phyloP scores from a whole-genome alignment of 2,888 invertebrate species.

The Hecatera dysodea region DNA sequence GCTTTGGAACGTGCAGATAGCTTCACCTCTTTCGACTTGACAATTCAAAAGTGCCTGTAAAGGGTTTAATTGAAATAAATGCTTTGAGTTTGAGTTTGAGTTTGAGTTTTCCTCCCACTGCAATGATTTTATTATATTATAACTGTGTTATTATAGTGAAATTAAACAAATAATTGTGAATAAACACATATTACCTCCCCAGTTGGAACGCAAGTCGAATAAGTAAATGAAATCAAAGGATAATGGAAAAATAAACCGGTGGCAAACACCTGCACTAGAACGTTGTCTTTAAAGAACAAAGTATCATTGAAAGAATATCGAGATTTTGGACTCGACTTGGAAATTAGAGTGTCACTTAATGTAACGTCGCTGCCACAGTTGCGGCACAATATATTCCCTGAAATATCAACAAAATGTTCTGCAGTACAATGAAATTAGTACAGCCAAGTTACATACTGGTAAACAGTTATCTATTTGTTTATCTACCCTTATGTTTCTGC shows the following conservation, averaged over 20 bases:
- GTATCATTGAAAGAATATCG: slow-evolving; percentile 75
- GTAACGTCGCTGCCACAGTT: slow-evolving; percentile 77
- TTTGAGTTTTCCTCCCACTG: slow-evolving; percentile 91
- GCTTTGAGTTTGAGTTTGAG: no score
- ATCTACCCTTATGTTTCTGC: slow-evolving; percentile 45
- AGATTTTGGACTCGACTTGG: slow-evolving; percentile 72
- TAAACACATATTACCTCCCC: slow-evolving; percentile 76
- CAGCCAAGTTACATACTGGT: slow-evolving; percentile 24
- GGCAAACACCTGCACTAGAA: slow-evolving; percentile 76
- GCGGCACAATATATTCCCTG: slow-evolving; percentile 81
- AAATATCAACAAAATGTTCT: slow-evolving; percentile 43
- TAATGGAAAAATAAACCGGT: slow-evolving; percentile 73
- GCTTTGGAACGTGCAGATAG: no score
- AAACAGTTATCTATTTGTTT: slow-evolving; percentile 32
- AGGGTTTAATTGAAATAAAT: no score
- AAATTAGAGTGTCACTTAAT: slow-evolving; percentile 70
- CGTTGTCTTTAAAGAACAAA: slow-evolving; percentile 74
- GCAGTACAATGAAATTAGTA: neutral
- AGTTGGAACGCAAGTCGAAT: slow-evolving; percentile 74
- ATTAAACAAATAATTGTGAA: neutral
- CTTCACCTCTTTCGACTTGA: no score
- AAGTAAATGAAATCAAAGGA: slow-evolving; percentile 74
- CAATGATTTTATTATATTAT: slow-evolving; percentile 62
- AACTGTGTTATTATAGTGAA: neutral
- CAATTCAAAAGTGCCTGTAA: no score